Evolutionary conservation across 2,797 vertebrate genomes (phyloP), one percentile per base, ranked within the genome.

Genomic region (Natrix natrix): DNA sequence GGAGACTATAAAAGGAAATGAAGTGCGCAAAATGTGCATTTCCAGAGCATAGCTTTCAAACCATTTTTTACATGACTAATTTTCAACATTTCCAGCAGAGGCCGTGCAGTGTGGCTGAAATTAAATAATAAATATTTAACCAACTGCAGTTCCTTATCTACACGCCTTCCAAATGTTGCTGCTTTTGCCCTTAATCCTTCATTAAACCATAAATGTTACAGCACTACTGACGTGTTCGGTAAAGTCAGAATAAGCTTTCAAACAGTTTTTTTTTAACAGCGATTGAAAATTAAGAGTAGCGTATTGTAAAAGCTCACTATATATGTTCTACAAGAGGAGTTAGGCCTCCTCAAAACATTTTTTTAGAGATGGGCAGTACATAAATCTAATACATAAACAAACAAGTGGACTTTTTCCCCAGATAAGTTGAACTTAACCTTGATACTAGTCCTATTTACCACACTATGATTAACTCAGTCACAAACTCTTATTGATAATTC

Each of bases 1-100:
- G 91, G 95, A 96, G 96, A 96, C 96, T 93, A 96, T 98, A 97
- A 97, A 98, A 97, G 96, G 96, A 98, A 98, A 97, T 97, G 97
- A 97, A 97, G 97, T 97, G 97, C 94, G 95, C 94, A 93, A 95
- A 98, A 97, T 97, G 93, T 97, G 94, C 93, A 0, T 97, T 98
- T 98, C 95, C 43, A 88, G 95, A 94, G 92, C 95, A 96, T 97
- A 96, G 95, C 87, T 97, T 97, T 97, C 95, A 97, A 97, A 93
- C 14, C 28, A 95, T 96, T 96, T 97, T 97, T 97, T 96, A 95
- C 95, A 96, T 97, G 96, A 97, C 94, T 97, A 94, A 97, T 97
- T 97, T 83, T 95, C 92, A 95, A 3, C 95, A 95, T 97, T 97
- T 97, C 95, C 20, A 94, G 94, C 87, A 93, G 93, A 94, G 96